These are phyloP conservation scores for Pararge aegeria DNA, from an alignment of 1,140 invertebrate genomes.

Conservation along the genomic window DNA sequence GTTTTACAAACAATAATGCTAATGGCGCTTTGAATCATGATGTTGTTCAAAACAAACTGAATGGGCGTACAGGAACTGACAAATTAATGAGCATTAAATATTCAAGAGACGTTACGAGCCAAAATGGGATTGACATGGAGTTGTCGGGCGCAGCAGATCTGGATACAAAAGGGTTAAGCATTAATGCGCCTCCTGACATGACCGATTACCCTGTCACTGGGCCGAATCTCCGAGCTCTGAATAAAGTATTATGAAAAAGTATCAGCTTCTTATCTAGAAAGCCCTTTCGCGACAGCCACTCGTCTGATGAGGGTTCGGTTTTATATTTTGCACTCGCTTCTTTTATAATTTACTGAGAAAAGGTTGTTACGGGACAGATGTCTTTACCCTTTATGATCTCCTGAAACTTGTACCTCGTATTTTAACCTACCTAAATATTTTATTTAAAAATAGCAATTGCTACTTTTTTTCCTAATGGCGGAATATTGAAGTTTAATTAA, in stretches of 20 bases:
- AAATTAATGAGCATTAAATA: slow-evolving; percentile 77
- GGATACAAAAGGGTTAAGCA: slow-evolving; percentile 72
- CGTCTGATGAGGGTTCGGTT: slow-evolving; percentile 65
- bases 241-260: slow-evolving; percentile 78
- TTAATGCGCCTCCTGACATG: slow-evolving; percentile 71
- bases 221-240: slow-evolving; percentile 67
- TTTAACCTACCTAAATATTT: not conserved
- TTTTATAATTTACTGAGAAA: slow-evolving; percentile 24
- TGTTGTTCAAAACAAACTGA: slow-evolving; percentile 38
- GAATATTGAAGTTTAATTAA: too few species aligned
- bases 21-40: slow-evolving; percentile 24
- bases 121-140: slow-evolving; percentile 65
- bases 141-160: slow-evolving; percentile 54
- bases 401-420: too few species aligned
- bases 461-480: too few species aligned
- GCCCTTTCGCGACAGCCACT: slow-evolving; percentile 36
- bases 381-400: slow-evolving; percentile 10
- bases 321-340: slow-evolving; percentile 35
- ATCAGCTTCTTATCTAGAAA: slow-evolving; percentile 64
- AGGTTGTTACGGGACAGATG: slow-evolving; percentile 21
- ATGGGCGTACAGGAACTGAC: slow-evolving; percentile 49
- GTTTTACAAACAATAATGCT: slow-evolving; percentile 8
- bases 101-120: slow-evolving; percentile 54
- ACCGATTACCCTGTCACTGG: slow-evolving; percentile 74
- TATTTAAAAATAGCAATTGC: not conserved